These are phyloP conservation scores for Chelidonichthys spinosus DNA, from an alignment of 2,797 vertebrate genomes.

Conservation along the genomic window DNA sequence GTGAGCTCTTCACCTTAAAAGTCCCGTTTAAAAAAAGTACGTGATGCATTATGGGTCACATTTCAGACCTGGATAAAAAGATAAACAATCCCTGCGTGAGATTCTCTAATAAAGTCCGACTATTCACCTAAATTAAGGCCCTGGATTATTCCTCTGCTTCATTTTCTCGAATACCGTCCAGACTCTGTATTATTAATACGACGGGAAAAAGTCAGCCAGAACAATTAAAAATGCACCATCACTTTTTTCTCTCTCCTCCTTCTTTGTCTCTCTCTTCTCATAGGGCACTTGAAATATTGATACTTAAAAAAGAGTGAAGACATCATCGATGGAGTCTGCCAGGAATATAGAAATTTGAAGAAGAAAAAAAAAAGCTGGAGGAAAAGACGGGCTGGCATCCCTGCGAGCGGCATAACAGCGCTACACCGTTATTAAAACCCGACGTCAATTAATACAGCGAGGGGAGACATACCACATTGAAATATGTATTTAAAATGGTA, in stretches of 20 bases:
- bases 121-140: constrained; percentile 29
- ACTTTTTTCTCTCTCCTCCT: constrained; percentile 7
- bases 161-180: constrained; percentile 31
- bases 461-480: constrained; percentile 37
- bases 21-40: not conserved
- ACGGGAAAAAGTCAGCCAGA: constrained; percentile 59
- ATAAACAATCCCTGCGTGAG: constrained; percentile 1
- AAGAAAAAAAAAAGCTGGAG: constrained; percentile 12
- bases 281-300: constrained; percentile 70
- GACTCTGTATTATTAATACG: constrained; percentile 51
- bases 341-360: constrained; percentile 53
- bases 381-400: constrained; percentile 48
- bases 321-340: constrained; percentile 63
- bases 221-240: constrained; percentile 67
- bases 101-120: constrained; percentile 14
- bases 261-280: constrained; percentile 35
- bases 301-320: constrained; percentile 60
- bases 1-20: constrained; percentile 13
- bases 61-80: not conserved
- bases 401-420: constrained; percentile 52
- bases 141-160: constrained; percentile 40
- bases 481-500: constrained; percentile 8
- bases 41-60: constrained; percentile 2
- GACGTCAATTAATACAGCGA: constrained; percentile 62
- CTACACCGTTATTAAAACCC: constrained; percentile 61